Evolutionary conservation across 1,140 invertebrate genomes (phyloP).

Genomic region (Cyclina sinensis): DNA sequence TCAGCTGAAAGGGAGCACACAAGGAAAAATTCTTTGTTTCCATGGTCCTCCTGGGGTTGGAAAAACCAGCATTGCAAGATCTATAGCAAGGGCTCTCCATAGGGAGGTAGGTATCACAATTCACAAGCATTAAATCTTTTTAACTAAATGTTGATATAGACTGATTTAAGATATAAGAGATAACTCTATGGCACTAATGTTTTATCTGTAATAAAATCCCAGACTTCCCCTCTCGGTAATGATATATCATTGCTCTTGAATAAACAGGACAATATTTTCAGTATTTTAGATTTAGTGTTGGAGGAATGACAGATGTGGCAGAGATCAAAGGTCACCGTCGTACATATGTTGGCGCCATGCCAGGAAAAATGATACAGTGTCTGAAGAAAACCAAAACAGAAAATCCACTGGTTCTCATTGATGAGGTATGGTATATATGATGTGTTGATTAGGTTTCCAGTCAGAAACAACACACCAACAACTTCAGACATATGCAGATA

Average conservation of each 20-base stretch:
- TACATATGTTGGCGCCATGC: conserved; percentile 99
- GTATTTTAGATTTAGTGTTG: conserved; percentile 99
- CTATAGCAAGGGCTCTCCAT: conserved; percentile 98
- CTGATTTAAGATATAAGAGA: too few species aligned
- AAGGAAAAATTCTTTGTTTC: conserved; percentile 99
- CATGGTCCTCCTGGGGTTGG: conserved; percentile 99
- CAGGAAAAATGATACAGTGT: conserved; percentile 99
- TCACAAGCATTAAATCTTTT: too few species aligned
- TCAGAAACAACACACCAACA: too few species aligned
- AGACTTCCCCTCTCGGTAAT: too few species aligned
- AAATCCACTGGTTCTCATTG: conserved; percentile 99
- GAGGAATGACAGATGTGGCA: conserved; percentile 99
- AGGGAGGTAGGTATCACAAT: conserved; percentile 90
- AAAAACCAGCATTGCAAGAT: conserved; percentile 98
- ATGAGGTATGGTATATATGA: conserved; percentile 94
- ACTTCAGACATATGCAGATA: too few species aligned
- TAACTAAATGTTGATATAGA: too few species aligned
- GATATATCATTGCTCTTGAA: too few species aligned
- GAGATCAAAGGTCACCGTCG: conserved; percentile 99
- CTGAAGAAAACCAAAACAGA: conserved; percentile 99
- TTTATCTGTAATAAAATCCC: too few species aligned
- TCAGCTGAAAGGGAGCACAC: conserved; percentile 97
- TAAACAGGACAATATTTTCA: conserved; percentile 75
- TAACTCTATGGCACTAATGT: too few species aligned
- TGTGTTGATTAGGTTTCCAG: too few species aligned